Percentiles rank a stretch among this genome's conserved stretches.
Conservation (phyloP, 2,888 invertebrate species). For the Chaetoderma sp. region DNA sequence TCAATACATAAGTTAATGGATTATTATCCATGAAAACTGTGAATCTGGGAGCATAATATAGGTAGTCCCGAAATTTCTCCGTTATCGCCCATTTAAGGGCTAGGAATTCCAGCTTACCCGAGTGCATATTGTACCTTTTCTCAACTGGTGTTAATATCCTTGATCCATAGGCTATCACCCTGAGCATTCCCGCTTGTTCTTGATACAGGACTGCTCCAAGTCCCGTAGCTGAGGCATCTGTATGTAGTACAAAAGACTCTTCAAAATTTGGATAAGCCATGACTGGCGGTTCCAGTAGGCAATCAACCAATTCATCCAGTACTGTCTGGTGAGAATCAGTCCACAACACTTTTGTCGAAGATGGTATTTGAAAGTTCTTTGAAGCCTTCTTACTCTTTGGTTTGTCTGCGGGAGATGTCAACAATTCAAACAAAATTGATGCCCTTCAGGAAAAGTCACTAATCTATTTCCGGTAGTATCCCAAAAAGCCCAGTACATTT, state of each 20-base stretch:
- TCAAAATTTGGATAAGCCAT: constrained; percentile 11
- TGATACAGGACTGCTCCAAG: constrained; percentile 20
- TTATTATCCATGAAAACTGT: constrained; percentile 16
- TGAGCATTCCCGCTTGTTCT: constrained; percentile 8
- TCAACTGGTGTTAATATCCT: constrained; percentile 15
- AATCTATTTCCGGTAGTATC: background rate
- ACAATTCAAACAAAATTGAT: background rate
- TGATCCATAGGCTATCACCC: constrained; percentile 17
- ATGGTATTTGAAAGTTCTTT: background rate
- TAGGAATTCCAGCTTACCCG: constrained; percentile 20
- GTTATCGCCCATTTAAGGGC: constrained; percentile 25
- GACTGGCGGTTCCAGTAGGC: background rate
- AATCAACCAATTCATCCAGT: background rate
- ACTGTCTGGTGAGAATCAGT: constrained; percentile 9
- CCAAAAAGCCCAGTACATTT: constrained; percentile 4
- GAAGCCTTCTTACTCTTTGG: background rate
- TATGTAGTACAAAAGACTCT: constrained; percentile 10
- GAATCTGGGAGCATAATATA: constrained; percentile 19
- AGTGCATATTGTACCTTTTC: constrained; percentile 7
- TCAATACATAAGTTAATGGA: constrained; percentile 13
- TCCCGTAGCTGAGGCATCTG: constrained; percentile 16
- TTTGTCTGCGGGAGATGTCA: background rate
- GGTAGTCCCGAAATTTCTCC: constrained; percentile 22
- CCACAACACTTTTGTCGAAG: constrained; percentile 1
- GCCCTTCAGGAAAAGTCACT: background rate